Conservation (phyloP, 2,888 invertebrate genomes). For the Leucophora obtusa region DNA sequence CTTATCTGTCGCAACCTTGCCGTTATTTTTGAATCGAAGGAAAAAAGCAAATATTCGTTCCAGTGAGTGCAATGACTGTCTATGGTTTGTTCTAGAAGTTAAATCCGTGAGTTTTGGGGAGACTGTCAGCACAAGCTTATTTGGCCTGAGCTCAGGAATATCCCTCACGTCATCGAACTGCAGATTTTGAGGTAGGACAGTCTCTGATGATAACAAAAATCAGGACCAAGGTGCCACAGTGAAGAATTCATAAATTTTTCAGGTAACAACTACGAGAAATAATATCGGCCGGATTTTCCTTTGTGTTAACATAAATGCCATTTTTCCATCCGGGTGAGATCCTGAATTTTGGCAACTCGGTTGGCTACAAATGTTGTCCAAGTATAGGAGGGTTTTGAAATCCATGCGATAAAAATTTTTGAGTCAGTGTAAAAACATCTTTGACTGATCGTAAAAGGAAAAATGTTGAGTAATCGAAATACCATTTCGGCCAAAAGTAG, state of each 20-base stretch:
- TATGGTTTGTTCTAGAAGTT: neutral
- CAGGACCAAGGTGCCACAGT: neutral
- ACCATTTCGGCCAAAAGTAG: too few relatives aligned
- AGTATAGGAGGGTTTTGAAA: constrained; percentile 12
- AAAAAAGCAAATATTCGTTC: constrained; percentile 11
- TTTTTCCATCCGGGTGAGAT: constrained; percentile 15
- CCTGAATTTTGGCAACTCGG: constrained; percentile 4
- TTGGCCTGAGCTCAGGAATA: neutral
- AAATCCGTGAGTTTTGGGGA: too few relatives aligned
- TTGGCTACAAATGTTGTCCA: constrained; percentile 6
- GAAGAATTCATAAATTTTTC: constrained; percentile 2
- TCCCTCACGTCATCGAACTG: too few relatives aligned
- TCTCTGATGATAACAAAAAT: neutral
- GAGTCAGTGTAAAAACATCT: constrained; percentile 19
- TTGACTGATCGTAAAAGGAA: constrained; percentile 10
- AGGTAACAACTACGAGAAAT: neutral
- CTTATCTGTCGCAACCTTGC: neutral
- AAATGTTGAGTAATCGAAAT: neutral
- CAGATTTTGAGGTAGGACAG: neutral
- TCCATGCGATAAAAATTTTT: constrained; percentile 25
- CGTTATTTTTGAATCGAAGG: constrained; percentile 12
- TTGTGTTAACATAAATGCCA: neutral
- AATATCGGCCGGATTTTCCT: constrained; percentile 10
- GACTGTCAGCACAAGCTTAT: neutral
- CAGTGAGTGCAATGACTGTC: neutral